Conservation (phyloP, 2,113 vertebrate genomes). For the Phasianus colchicus region DNA sequence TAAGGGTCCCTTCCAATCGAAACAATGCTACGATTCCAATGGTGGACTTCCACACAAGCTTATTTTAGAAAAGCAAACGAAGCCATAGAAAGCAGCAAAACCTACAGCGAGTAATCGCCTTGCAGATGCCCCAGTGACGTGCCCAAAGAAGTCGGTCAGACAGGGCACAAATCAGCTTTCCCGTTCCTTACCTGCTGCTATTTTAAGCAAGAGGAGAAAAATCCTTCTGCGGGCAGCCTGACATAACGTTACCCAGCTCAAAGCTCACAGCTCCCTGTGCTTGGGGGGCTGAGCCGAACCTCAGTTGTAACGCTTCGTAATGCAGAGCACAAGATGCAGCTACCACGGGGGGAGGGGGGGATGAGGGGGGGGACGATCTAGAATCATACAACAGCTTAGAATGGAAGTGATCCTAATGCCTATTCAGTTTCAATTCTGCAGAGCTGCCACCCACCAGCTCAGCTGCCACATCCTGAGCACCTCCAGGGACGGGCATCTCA, state of each 20-base stretch:
- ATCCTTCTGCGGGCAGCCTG: neutral
- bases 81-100: neutral
- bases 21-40: neutral
- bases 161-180: conserved; percentile 57
- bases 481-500: no score
- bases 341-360: accelerated
- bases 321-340: neutral
- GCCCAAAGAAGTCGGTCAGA: conserved; percentile 8
- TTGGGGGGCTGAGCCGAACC: neutral
- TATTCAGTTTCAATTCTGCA: no score
- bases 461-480: no score
- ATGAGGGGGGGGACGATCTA: accelerated
- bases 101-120: neutral
- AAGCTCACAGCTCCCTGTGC: neutral
- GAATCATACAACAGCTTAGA: neutral
- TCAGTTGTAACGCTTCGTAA: neutral
- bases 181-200: conserved; percentile 38
- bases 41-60: neutral
- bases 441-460: no score
- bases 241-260: neutral
- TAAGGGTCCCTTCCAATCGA: no score
- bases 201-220: conserved; percentile 20
- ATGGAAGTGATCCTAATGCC: no score
- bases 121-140: conserved; percentile 38
- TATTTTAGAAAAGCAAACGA: neutral